Percentiles rank a stretch among this genome's conserved stretches.
Conservation (phyloP, 2,113 vertebrate species). For the Pardalotus punctatus region DNA sequence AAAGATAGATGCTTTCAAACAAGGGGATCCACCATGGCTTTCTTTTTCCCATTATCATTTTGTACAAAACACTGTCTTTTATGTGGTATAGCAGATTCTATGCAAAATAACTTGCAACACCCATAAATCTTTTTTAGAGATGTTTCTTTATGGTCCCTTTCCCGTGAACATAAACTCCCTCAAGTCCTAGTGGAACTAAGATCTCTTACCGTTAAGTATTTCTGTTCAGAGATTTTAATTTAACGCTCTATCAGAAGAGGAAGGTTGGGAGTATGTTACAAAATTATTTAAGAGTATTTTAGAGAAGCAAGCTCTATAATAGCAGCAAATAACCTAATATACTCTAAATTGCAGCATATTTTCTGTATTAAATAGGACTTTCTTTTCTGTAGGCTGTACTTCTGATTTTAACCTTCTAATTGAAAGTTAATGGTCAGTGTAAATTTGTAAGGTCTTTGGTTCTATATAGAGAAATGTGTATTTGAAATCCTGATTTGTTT, state of each 20-base stretch:
- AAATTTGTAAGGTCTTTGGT: conserved; percentile 7
- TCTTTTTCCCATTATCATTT: not conserved
- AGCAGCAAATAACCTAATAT: not conserved
- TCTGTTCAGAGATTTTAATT: not conserved
- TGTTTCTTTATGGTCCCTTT: not conserved
- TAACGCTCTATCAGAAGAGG: not conserved
- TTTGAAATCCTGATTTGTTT: conserved; percentile 62
- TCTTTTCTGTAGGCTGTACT: not conserved
- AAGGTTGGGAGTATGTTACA: not conserved
- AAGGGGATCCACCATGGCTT: not conserved
- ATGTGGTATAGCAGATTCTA: not conserved
- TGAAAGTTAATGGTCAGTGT: not conserved
- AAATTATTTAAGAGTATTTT: not conserved
- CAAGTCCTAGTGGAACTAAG: not conserved
- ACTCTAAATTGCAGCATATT: not conserved
- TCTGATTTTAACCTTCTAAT: conserved; percentile 10
- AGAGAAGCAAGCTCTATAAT: not conserved
- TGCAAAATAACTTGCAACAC: not conserved
- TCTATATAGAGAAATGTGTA: not conserved
- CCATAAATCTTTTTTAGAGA: not conserved
- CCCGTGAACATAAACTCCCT: not conserved
- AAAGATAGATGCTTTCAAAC: not conserved
- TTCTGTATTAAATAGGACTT: not conserved
- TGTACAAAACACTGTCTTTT: not conserved
- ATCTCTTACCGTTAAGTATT: not conserved